Evolutionary conservation across 2,888 invertebrate species (phyloP), one percentile per base, ranked within the genome.

Genomic region (Ophion slaviceki): DNA sequence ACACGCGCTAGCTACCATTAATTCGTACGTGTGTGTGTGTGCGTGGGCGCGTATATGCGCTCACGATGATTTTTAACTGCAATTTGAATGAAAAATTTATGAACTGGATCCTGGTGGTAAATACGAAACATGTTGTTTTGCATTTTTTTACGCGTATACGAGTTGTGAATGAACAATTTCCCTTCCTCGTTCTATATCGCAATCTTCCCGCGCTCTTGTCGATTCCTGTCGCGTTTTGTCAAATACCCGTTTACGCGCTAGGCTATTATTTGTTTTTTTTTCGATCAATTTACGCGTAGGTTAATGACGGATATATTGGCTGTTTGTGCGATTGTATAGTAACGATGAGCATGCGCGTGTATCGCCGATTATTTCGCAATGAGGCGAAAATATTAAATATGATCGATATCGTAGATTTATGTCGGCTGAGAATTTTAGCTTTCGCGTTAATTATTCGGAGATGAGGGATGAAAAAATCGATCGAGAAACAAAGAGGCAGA

Each of bases 1-100:
- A 87, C 83, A 88, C 86, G 87, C 87, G 75, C 32, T 28, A 40
- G 24, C 80, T 71, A 57, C 59, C 76, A 40, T 36, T 64, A 40
- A 77, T 28, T 57, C 57, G 57, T 64, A 64, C 10, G 14, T 64
- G 14, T 17, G 53, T 53, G 53, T 53, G 53, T 53, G 53, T 53
- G 53, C 17, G 53, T 53, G 2, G 11, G 53, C 53, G 53, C 47
- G 2, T 47, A 53, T 53, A 53, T 17, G 53, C 17, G 53, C 53
- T 17, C 53, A 53, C 53, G 53, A 53, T 53, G 17, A 53, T 53
- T 53, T 53, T 53, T 53, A 53, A 53, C 53, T 53, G 53, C 17
- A 53, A 53, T 53, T 53, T 53, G 53, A 53, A 53, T 11, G 53
- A 53, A 53, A 53, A 53, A 53, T 17, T 17, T 53, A 53, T 53